Percentiles rank a stretch among this genome's conserved stretches.
Evolutionary conservation across 1,140 invertebrate genomes (phyloP).

Genomic region (Cepaea nemoralis): DNA sequence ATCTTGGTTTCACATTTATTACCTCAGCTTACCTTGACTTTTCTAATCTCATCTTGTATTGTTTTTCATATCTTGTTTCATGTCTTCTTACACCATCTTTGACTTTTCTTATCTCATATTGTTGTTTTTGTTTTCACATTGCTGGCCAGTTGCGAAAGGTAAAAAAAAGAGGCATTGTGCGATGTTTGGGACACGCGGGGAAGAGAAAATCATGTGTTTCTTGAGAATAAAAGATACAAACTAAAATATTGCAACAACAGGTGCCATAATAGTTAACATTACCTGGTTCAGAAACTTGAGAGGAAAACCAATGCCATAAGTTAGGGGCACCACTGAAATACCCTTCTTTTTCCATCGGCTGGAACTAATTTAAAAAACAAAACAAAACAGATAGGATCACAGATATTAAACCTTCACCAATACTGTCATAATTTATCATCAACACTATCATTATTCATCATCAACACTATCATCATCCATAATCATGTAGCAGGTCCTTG

Average conservation of each 20-base stretch:
- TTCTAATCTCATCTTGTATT: too few relatives aligned
- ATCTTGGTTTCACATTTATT: too few relatives aligned
- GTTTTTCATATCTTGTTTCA: too few relatives aligned
- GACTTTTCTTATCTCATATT: not conserved
- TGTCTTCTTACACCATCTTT: not conserved
- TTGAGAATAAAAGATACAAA: too few relatives aligned
- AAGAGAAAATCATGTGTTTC: too few relatives aligned
- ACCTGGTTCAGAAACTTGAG: conserved; percentile 83
- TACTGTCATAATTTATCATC: too few relatives aligned
- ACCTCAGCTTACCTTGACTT: too few relatives aligned
- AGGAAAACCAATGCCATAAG: conserved; percentile 91
- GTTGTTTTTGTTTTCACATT: not conserved
- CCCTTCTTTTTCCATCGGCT: conserved; percentile 92
- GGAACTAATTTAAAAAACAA: conserved; percentile 74
- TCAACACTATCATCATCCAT: not conserved
- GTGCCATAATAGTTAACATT: not conserved
- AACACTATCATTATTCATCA: too few relatives aligned
- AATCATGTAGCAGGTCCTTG: not conserved
- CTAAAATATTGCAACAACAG: too few relatives aligned
- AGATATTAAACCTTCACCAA: too few relatives aligned
- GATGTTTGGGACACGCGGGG: too few relatives aligned
- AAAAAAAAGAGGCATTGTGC: too few relatives aligned
- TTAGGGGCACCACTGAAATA: conserved; percentile 86
- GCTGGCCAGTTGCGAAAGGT: not conserved
- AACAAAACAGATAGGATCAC: not conserved